Percentiles rank a stretch among this genome's conserved stretches.
Conservation (phyloP, 1,140 invertebrate species). For the Ctenoplectra terminalis region DNA sequence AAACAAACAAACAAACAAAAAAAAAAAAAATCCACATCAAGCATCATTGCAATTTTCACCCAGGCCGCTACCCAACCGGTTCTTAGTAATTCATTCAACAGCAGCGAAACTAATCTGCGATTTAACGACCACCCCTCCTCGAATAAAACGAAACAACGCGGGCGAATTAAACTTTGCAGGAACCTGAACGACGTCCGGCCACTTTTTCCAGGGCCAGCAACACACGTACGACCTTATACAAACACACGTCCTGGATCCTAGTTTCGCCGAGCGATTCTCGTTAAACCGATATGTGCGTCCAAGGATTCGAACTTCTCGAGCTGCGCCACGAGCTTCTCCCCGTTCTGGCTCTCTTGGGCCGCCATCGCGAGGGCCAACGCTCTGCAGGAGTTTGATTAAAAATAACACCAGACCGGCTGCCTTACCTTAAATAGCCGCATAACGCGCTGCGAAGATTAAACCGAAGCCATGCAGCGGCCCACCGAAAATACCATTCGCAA, state of each 20-base stretch:
- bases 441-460: slow-evolving; percentile 39
- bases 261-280: not conserved
- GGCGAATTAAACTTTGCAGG: not conserved
- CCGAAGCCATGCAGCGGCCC: slow-evolving; percentile 4
- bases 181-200: not conserved
- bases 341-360: not conserved
- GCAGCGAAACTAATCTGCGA: not conserved
- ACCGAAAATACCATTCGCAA: slow-evolving; percentile 38
- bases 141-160: not conserved
- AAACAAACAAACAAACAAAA: too few species aligned
- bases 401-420: slow-evolving; percentile 16
- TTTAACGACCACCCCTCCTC: not conserved
- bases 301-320: slow-evolving; percentile 18
- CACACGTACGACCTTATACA: too few species aligned
- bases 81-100: slow-evolving; percentile 10
- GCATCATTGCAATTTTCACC: not conserved
- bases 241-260: not conserved
- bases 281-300: slow-evolving; percentile 4
- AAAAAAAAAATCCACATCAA: not conserved
- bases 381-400: slow-evolving; percentile 42
- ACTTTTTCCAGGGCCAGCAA: not conserved
- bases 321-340: not conserved
- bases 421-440: slow-evolving; percentile 37
- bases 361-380: not conserved
- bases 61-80: not conserved